Evolutionary conservation across 1,140 invertebrate species (phyloP).

Genomic region (Heterodera carotae): DNA sequence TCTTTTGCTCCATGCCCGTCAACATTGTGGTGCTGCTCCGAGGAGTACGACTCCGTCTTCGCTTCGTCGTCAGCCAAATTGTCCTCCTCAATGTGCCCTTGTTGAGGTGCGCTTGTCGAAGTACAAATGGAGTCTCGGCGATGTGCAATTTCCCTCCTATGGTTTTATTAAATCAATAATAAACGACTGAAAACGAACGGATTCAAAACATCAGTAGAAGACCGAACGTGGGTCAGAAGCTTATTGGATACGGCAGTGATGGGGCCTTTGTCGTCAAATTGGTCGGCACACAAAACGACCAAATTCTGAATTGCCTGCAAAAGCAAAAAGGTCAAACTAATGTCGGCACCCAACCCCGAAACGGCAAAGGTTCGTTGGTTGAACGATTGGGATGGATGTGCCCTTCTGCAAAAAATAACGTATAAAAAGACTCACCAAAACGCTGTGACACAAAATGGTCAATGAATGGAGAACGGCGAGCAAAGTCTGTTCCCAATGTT

Average conservation of each 20-base stretch:
- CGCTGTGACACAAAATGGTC: conserved; percentile 10
- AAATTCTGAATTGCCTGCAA: conserved; percentile 20
- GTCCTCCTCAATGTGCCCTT: not conserved
- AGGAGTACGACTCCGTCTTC: no score
- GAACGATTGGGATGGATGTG: no score
- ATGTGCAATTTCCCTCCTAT: not conserved
- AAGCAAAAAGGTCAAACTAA: not conserved
- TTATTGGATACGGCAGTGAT: not conserved
- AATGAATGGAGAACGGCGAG: conserved; percentile 18
- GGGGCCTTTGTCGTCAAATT: not conserved
- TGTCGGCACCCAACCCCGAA: not conserved
- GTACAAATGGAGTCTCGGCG: conserved; percentile 13
- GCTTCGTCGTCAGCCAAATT: not conserved
- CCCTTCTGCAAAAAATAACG: no score
- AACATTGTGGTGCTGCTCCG: no score
- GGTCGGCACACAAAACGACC: conserved; percentile 5
- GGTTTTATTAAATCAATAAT: not conserved
- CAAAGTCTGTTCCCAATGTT: conserved; percentile 15
- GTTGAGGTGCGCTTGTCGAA: not conserved
- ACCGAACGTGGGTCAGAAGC: not conserved
- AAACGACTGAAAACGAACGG: not conserved
- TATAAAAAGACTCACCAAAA: conserved; percentile 52
- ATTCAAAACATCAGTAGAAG: not conserved
- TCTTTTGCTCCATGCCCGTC: no score
- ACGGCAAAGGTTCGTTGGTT: no score